A percentile compares a stretch with the other conserved stretches of the same genome.
phyloP scores from a whole-genome alignment of 1,140 invertebrate species.

The Whitmania pigra region DNA sequence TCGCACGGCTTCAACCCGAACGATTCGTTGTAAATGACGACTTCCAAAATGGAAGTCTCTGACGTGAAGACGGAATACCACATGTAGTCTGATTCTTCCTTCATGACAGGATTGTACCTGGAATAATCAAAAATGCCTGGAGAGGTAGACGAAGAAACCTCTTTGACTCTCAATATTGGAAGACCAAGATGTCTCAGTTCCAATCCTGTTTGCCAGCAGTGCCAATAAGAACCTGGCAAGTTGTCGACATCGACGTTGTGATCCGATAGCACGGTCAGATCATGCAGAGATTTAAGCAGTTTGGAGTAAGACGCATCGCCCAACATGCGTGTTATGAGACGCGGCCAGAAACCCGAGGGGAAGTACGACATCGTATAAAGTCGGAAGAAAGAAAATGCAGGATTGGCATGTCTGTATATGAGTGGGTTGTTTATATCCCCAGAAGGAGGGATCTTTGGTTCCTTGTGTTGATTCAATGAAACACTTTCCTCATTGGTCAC shows the following conservation, averaged over 20 bases:
- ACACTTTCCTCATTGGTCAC: too few species aligned
- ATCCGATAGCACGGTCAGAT: slow-evolving; percentile 42
- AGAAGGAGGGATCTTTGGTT: neutral
- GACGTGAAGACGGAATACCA: slow-evolving; percentile 55
- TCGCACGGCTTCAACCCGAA: slow-evolving; percentile 52
- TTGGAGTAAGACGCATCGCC: slow-evolving; percentile 54
- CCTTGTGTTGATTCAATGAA: neutral
- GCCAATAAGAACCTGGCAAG: slow-evolving; percentile 68
- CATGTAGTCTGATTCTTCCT: slow-evolving; percentile 15
- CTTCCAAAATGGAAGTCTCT: slow-evolving; percentile 69
- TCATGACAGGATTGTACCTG: neutral
- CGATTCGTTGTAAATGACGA: slow-evolving; percentile 63
- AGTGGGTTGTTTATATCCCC: neutral
- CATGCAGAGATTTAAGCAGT: slow-evolving; percentile 13
- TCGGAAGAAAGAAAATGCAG: slow-evolving; percentile 36
- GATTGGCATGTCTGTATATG: slow-evolving; percentile 25
- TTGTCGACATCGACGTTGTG: slow-evolving; percentile 44
- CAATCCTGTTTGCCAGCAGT: slow-evolving; percentile 86
- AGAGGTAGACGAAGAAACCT: slow-evolving; percentile 1
- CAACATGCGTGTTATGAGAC: slow-evolving; percentile 76
- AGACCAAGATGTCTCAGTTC: slow-evolving; percentile 47
- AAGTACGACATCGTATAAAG: slow-evolving; percentile 74
- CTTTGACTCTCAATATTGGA: slow-evolving; percentile 13
- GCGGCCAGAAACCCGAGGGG: slow-evolving; percentile 92
- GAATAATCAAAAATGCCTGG: neutral